Evolutionary conservation across 2,888 invertebrate species (phyloP).

Genomic region (Julus scandinavius): DNA sequence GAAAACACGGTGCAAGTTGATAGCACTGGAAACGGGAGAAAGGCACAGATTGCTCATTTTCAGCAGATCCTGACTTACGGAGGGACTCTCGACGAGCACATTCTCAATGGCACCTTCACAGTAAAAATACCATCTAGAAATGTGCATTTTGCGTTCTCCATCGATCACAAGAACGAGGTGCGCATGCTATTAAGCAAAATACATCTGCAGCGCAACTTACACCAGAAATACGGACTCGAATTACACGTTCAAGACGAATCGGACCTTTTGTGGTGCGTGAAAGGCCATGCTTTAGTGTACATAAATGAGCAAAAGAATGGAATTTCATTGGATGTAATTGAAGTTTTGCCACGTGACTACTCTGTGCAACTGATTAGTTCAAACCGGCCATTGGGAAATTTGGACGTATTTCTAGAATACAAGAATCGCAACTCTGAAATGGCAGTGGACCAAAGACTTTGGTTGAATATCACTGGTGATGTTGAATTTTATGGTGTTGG

Average conservation of each 20-base stretch:
- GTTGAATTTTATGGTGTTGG: neutral
- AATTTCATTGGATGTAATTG: neutral
- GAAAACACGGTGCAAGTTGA: slow-evolving; percentile 55
- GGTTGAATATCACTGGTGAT: slow-evolving; percentile 16
- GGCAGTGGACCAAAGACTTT: slow-evolving; percentile 38
- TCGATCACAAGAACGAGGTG: slow-evolving; percentile 41
- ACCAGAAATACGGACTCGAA: slow-evolving; percentile 51
- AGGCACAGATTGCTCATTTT: slow-evolving; percentile 45
- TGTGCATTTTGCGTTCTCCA: neutral
- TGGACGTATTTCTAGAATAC: slow-evolving; percentile 37
- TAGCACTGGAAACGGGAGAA: slow-evolving; percentile 25
- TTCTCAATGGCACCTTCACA: neutral
- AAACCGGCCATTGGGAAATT: slow-evolving; percentile 49
- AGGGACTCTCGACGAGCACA: slow-evolving; percentile 41
- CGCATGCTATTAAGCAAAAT: slow-evolving; percentile 40
- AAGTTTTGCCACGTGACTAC: neutral
- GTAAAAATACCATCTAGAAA: slow-evolving; percentile 44
- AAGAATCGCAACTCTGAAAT: slow-evolving; percentile 1
- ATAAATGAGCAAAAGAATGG: neutral
- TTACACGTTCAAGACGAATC: slow-evolving; percentile 49
- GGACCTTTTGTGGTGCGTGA: slow-evolving; percentile 2
- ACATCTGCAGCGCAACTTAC: neutral
- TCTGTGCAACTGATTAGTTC: neutral
- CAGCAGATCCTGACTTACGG: slow-evolving; percentile 50
- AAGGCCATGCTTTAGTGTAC: slow-evolving; percentile 9